Percentiles rank a stretch among this genome's conserved stretches.
Conservation (phyloP, 1,140 invertebrate genomes). For the Chlorops oryzae region DNA sequence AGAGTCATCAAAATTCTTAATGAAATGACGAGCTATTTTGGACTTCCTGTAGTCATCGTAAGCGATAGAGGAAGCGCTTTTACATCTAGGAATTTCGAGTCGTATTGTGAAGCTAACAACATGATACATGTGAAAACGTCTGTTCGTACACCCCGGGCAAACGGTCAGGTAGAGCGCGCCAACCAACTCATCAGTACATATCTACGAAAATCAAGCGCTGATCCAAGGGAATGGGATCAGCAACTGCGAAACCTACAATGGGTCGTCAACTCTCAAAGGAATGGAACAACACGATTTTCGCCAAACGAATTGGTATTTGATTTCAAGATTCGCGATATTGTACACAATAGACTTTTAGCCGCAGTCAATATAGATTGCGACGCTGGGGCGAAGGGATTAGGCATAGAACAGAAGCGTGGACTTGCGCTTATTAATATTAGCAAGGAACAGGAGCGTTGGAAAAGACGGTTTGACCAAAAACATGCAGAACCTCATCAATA, state of each 20-base stretch:
- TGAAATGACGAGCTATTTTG: slow-evolving; percentile 13
- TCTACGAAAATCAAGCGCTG: slow-evolving; percentile 8
- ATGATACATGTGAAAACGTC: slow-evolving; percentile 14
- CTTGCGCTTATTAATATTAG: too few relatives aligned
- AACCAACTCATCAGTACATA: slow-evolving; percentile 19
- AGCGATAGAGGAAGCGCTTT: slow-evolving; percentile 21
- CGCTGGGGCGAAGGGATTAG: too few relatives aligned
- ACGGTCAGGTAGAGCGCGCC: slow-evolving; percentile 30
- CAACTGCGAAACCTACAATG: slow-evolving; percentile 20
- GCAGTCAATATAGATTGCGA: too few relatives aligned
- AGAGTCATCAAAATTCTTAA: slow-evolving; percentile 25
- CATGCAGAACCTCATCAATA: too few relatives aligned
- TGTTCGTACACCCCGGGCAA: slow-evolving; percentile 15
- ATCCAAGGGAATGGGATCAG: slow-evolving; percentile 20
- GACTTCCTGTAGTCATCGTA: slow-evolving; percentile 21
- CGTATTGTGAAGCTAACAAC: slow-evolving; percentile 8
- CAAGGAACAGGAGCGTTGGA: too few relatives aligned
- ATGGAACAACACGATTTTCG: slow-evolving; percentile 20
- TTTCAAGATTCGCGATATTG: slow-evolving; percentile 5
- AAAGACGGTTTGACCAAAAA: too few relatives aligned
- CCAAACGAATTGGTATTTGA: slow-evolving; percentile 24
- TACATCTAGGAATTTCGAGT: slow-evolving; percentile 9
- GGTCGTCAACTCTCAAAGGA: slow-evolving; percentile 25
- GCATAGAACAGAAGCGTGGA: too few relatives aligned
- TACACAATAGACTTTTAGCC: slow-evolving; percentile 8